These are phyloP conservation scores for Brachypterus glaber DNA, from an alignment of 2,888 invertebrate species.

Conservation along the genomic window DNA sequence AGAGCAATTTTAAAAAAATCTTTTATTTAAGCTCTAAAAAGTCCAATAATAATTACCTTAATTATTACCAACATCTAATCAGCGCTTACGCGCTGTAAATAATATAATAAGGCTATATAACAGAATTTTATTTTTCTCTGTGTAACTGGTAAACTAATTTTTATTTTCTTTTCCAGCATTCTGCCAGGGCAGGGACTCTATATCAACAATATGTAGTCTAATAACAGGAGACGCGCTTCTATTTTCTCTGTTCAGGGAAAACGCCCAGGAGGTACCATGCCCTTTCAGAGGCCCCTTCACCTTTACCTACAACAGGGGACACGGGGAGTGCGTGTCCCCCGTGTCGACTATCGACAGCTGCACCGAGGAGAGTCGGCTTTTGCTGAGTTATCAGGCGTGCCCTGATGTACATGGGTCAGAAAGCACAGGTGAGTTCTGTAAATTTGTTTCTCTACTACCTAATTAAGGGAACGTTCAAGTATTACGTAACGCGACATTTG, in stretches of 20 bases:
- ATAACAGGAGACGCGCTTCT: slow-evolving; percentile 84
- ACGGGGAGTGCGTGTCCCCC: slow-evolving; percentile 82
- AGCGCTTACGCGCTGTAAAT: neutral
- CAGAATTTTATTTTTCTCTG: neutral
- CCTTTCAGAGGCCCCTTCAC: slow-evolving; percentile 83
- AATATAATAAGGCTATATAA: neutral
- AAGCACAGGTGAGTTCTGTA: slow-evolving; percentile 68
- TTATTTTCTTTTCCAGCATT: slow-evolving; percentile 50
- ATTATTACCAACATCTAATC: too few species aligned
- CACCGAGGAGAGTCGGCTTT: slow-evolving; percentile 81
- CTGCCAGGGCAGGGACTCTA: slow-evolving; percentile 63
- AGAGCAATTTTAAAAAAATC: too few species aligned
- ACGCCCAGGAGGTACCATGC: slow-evolving; percentile 80
- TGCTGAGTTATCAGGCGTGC: slow-evolving; percentile 89
- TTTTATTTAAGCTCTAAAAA: too few species aligned
- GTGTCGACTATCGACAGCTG: slow-evolving; percentile 89
- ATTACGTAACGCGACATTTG: too few species aligned
- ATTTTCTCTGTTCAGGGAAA: slow-evolving; percentile 83
- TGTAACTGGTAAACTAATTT: too few species aligned
- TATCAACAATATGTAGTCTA: slow-evolving; percentile 73
- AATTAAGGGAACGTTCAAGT: too few species aligned
- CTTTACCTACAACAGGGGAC: slow-evolving; percentile 86
- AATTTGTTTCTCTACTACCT: too few species aligned
- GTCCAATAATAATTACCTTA: too few species aligned
- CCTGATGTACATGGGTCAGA: slow-evolving; percentile 85